Conservation (phyloP, 2,113 vertebrate genomes). For the Mixornis gularis region DNA sequence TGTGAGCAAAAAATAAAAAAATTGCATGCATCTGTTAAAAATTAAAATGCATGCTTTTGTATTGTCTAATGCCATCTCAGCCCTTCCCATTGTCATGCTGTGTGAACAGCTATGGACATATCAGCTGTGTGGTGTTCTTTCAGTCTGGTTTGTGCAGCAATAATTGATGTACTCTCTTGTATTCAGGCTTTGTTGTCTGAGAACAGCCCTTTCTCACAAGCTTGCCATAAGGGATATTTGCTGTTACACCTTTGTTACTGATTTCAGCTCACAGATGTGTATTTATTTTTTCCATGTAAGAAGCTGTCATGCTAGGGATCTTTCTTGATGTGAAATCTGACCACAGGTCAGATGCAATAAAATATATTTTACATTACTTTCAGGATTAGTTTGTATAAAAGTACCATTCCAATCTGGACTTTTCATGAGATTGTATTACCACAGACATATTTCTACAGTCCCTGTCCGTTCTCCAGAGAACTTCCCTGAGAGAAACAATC, state of each 20-base stretch:
- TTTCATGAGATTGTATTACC: neutral
- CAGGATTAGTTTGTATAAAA: neutral
- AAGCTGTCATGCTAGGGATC: neutral
- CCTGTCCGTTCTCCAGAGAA: neutral
- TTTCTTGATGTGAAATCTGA: neutral
- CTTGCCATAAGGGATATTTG: neutral
- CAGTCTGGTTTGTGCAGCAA: neutral
- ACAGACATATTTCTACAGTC: neutral
- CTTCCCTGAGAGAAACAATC: neutral
- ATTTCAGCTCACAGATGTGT: neutral
- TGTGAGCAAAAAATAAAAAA: neutral
- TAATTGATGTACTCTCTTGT: neutral
- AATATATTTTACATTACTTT: neutral
- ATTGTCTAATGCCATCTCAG: neutral
- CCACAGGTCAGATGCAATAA: neutral
- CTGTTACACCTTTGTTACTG: neutral
- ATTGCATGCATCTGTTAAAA: neutral
- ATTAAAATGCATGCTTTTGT: neutral
- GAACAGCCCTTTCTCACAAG: neutral
- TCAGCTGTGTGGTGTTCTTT: constrained; percentile 27
- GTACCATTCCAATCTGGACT: neutral
- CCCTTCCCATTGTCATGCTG: constrained; percentile 18
- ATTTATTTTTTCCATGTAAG: neutral
- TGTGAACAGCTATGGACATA: neutral
- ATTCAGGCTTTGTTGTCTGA: neutral